Evolutionary conservation across 2,888 invertebrate genomes (phyloP).

Genomic region (Apodemia duryi): DNA sequence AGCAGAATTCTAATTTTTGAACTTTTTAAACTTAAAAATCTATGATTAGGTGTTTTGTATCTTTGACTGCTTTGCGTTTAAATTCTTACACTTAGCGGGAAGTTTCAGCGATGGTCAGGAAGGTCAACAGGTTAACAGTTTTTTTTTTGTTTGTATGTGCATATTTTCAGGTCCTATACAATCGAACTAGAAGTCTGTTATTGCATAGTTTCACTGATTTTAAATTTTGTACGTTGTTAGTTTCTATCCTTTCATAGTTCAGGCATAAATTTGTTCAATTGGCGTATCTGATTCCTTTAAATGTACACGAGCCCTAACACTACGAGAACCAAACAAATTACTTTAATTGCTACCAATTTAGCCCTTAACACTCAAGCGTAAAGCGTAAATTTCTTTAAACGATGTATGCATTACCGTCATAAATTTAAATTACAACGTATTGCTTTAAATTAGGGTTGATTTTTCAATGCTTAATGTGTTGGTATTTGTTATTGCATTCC

Average conservation of each 20-base stretch:
- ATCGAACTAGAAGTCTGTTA: too few species aligned
- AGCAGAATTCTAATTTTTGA: too few species aligned
- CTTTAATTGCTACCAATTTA: constrained; percentile 43
- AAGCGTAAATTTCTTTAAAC: constrained; percentile 49
- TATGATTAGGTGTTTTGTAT: too few species aligned
- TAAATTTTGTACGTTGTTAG: not conserved
- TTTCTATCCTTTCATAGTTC: not conserved
- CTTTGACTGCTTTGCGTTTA: too few species aligned
- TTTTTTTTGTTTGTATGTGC: too few species aligned
- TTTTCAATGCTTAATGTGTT: constrained; percentile 25
- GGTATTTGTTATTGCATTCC: constrained; percentile 28
- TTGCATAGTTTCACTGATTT: too few species aligned
- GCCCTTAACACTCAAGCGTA: constrained; percentile 47
- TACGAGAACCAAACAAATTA: constrained; percentile 34
- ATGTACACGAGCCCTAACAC: constrained; percentile 41
- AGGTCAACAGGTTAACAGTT: too few species aligned
- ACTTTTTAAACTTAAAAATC: too few species aligned
- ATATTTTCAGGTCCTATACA: too few species aligned
- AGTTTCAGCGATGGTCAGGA: too few species aligned
- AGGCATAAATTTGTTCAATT: constrained; percentile 28
- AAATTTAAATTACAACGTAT: constrained; percentile 20
- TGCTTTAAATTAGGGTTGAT: constrained; percentile 25
- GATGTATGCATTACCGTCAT: constrained; percentile 34
- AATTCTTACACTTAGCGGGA: too few species aligned
- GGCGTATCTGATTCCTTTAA: constrained; percentile 35